Evolutionary conservation across 2,888 invertebrate genomes (phyloP), one percentile per base, ranked within the genome.

Genomic region (Parnassius glacialis): DNA sequence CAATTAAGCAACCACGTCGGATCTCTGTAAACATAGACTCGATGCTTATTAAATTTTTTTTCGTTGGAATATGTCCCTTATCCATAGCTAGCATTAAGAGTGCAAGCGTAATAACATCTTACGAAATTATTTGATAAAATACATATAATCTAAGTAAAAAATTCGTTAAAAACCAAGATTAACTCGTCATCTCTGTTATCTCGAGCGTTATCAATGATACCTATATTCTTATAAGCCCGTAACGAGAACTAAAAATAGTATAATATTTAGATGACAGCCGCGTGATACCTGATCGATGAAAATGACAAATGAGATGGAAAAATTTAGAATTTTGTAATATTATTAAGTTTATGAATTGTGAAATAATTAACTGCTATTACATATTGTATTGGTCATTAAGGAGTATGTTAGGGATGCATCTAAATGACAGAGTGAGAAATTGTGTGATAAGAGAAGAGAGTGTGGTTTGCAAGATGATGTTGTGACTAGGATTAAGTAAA

Each of bases 181-280:
- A 90, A 87, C 85, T 85, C 89, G 83, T 90, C 90, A 87, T 90
- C 88, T 87, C 70, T 65, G 86, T 87, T 90, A 90, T 90, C 89
- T 84, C 45, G 53, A 70, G 65, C 70, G 78, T 83, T 89, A 90
- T 88, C 87, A 79, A 69, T 73, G 72, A 81, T 83, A 84, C 74
- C 62, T 57, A 60, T 59, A 73, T 79, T 75, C 79, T 76, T 75
- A 73, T 82, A 82, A 83, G 84, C 81, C 84, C 76, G 77, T 83
- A 84, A 87, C 81, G 80, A 85, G 76, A 68, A 70, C 74, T 80
- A 72, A 74, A 16, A 83, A 81, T 84, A 81, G 81, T 81, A 81
- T 80, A 80, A 83, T 83, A 79, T 74, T 82, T 79, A 80, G 74
- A 70, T 84, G 85, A 86, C 84, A 85, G 82, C 70, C 71, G 55